Evolutionary conservation across 2,888 invertebrate species (phyloP), one percentile per base, ranked within the genome.

Genomic region (Drosophila flavopinicola): DNA sequence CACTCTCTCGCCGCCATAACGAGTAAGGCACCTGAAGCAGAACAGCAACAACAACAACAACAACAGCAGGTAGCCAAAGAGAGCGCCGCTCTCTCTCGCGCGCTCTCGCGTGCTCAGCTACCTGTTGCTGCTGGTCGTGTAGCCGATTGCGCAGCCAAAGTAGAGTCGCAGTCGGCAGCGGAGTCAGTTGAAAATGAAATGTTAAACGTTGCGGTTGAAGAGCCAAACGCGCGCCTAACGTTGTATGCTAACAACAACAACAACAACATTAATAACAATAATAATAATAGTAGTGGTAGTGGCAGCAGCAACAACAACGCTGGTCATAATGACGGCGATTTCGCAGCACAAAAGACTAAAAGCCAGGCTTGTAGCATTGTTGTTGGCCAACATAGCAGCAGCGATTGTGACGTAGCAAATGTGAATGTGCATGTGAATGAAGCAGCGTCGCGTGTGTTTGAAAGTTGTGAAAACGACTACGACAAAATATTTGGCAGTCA

Each of bases 181-280:
- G 72, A 75, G 70, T 82, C 78, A 88, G 88, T 90, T 78, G 85
- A 85, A 87, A 87, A 88, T 88, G 88, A 89, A 86, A 88, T 89
- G 89, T 89, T 89, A 88, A 88, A 84, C 88, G 89, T 85, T 78
- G 73, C 80, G 87, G 89, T 77, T 57, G 75, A 66, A 45, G 77
- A 73, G 64, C 58, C 63, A 64, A 69, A 61, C 70, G 86, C 73
- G 78, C 87, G 71, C 66, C 54, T 57, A 70, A 42, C 47, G 77
- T 41, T 69, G 20, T 64, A 52, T 29, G 32, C 39, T 10, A 67
- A 39, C 66, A 82, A 65, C 66, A 72, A 59, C 63, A 72, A 35
- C n/a, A 66, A 33, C 45, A 61, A 48, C 11, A n/a, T n/a, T n/a
- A 66, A 32, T 20, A 63, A 10, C 35, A 58, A 41, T 33, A 75